Evolutionary conservation across 2,113 vertebrate species (phyloP), one percentile per base, ranked within the genome.

Genomic region (Rhinogobius similis): DNA sequence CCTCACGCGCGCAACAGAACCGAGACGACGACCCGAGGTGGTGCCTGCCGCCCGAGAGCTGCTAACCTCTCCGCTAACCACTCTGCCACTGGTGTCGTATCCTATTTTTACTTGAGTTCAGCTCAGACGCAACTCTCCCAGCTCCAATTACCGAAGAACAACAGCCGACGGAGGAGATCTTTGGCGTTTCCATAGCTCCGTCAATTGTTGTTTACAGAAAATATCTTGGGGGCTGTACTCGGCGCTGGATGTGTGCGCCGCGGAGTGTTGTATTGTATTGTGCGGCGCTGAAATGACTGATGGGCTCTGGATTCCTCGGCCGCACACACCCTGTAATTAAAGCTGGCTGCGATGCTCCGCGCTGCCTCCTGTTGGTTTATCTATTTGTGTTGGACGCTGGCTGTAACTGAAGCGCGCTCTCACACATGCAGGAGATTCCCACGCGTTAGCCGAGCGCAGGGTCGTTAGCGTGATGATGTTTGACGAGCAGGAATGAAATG

Each of bases 291-390:
- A 63, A 44, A 55, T 81, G 82, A 88, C 77, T 81, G 71, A 89
- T 87, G 74, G 16, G 46, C 41, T 70, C 39, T 69, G 21, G 76
- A 86, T 86, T 86, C 82, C 71, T 72, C 7, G 50, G 21, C 75
- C 43, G 24, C 21, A 55, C 79, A 74, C 79, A 79, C 81, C 86
- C 85, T 81, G 13, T 83, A 85, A 89, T 88, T 86, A 89, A 73
- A 77, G 56, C 26, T 55, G 44, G 68, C 48, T 63, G 18, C 13
- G 7, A 68, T 61, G 32, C 67, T 59, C 26, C 48, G 27, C 44
- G 44, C 41, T 63, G 53, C 21, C 61, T 76, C 65, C 32, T 58
- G 67, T 68, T 70, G 70, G 43, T 70, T 79, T 75, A 78, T 86
- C 64, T 73, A 48, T 83, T 85, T 80, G 48, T 64, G 61, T 87